phyloP scores from a whole-genome alignment of 2,888 invertebrate species.

The Lepidochitona cinerea region DNA sequence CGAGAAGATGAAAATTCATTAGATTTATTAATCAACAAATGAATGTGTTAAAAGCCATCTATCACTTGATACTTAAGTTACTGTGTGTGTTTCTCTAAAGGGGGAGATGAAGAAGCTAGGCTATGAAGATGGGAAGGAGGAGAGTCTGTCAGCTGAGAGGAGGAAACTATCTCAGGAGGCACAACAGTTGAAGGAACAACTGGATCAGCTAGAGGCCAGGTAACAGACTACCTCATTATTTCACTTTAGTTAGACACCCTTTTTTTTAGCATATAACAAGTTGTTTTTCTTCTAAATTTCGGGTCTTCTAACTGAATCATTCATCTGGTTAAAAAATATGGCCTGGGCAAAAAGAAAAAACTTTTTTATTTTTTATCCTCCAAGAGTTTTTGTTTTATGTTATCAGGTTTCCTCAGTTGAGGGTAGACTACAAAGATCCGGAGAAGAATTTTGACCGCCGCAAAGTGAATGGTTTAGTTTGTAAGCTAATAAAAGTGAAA shows the following conservation, averaged over 20 bases:
- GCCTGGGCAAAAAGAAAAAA: no score
- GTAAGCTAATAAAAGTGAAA: conserved; percentile 82
- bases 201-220: conserved; percentile 76
- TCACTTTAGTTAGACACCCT: no score
- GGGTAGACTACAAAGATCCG: conserved; percentile 85
- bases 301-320: no score
- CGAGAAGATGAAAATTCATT: no score
- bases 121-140: conserved; percentile 78
- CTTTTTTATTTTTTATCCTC: background rate
- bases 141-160: conserved; percentile 74
- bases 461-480: conserved; percentile 82
- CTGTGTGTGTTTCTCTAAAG: conserved; percentile 64
- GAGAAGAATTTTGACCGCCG: conserved; percentile 72
- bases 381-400: background rate
- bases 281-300: no score
- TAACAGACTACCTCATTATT: no score
- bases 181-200: conserved; percentile 74
- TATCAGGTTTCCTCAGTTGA: conserved; percentile 68
- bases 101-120: conserved; percentile 70
- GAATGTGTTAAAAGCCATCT: no score
- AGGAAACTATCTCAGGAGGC: conserved; percentile 75
- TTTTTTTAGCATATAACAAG: no score
- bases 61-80: background rate
- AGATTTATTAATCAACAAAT: no score
- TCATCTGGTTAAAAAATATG: no score